A percentile compares a stretch with the other conserved stretches of the same genome.
phyloP scores from a whole-genome alignment of 2,888 invertebrate genomes.

The Alviniconcha strummeri region DNA sequence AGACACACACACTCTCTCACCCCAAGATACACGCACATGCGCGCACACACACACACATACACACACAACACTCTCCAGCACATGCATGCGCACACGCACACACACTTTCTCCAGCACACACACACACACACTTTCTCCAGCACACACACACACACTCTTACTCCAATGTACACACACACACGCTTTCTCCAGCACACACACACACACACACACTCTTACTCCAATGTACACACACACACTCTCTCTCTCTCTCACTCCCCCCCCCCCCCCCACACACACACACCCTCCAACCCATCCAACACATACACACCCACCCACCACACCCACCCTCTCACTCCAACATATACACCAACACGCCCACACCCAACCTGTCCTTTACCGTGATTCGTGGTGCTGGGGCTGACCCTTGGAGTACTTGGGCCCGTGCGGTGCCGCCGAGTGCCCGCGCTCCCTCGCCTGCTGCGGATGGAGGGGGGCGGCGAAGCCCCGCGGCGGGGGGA shows the following conservation, averaged over 20 bases:
- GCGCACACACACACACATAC: neutral
- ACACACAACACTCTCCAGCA: neutral
- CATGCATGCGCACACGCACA: no score
- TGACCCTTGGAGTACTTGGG: constrained; percentile 59
- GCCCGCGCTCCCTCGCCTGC: constrained; percentile 1
- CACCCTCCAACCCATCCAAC: no score
- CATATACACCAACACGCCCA: neutral
- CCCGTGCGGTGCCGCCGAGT: constrained; percentile 46
- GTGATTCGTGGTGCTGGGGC: constrained; percentile 41
- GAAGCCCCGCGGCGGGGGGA: constrained; percentile 61
- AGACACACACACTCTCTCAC: no score
- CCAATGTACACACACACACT: no score
- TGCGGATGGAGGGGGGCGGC: constrained; percentile 66
- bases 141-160: no score
- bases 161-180: no score
- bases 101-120: no score
- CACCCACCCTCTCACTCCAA: neutral
- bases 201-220: no score
- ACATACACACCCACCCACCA: neutral
- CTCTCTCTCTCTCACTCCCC: no score
- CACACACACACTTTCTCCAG: no score
- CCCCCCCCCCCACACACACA: no score
- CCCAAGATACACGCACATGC: neutral
- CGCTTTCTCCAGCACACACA: no score
- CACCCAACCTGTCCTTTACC: neutral